phyloP scores from a whole-genome alignment of 2,797 vertebrate genomes.

The Cygnus olor region DNA sequence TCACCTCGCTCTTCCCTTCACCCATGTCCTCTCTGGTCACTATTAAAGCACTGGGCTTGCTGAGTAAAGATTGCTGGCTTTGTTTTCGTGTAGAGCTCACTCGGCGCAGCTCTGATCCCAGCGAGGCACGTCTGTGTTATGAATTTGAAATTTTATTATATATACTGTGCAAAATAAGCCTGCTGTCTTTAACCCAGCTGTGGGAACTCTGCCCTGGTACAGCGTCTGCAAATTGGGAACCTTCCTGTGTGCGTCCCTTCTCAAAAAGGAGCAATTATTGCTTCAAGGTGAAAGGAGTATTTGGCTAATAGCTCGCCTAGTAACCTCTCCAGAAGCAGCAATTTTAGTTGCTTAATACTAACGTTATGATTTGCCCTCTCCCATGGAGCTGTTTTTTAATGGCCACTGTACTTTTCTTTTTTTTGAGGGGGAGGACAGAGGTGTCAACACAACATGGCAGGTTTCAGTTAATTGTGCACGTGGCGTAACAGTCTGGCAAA shows the following conservation, averaged over 20 bases:
- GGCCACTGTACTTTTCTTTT: background rate
- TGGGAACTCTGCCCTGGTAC: background rate
- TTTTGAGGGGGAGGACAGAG: background rate
- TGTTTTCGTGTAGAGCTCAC: background rate
- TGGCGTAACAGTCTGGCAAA: background rate
- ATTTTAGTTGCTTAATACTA: background rate
- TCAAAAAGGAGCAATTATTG: background rate
- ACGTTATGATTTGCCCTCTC: background rate
- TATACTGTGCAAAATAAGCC: background rate
- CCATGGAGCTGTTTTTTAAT: background rate
- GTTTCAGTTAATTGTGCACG: background rate
- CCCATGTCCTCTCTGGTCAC: background rate
- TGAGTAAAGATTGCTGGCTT: background rate
- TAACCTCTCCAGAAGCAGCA: background rate
- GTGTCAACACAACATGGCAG: fast-evolving
- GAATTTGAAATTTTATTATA: background rate
- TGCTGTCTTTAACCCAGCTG: background rate
- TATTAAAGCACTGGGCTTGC: background rate
- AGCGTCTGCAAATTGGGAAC: background rate
- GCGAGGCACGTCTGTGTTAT: background rate
- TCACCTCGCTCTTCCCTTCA: background rate
- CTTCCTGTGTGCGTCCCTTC: background rate
- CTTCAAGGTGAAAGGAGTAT: background rate
- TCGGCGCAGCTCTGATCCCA: background rate
- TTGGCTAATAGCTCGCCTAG: background rate